phyloP scores from a whole-genome alignment of 2,113 vertebrate species.

The Galbula dea region DNA sequence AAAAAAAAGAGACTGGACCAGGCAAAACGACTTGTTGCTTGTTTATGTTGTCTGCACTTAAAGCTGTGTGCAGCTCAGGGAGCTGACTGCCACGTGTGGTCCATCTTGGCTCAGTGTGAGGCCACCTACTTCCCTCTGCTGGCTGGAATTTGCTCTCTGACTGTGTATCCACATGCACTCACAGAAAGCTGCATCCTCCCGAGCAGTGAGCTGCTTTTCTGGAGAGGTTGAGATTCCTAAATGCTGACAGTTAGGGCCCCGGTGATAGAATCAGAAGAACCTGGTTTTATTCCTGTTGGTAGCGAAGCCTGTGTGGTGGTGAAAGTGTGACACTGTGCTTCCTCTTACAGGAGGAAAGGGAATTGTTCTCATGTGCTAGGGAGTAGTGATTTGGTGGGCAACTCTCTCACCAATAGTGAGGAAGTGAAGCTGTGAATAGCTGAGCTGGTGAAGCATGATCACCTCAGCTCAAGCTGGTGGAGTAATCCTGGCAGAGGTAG shows the following conservation, averaged over 20 bases:
- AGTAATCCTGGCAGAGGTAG: background rate
- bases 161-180: fast-evolving
- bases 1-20: too few relatives aligned
- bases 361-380: background rate
- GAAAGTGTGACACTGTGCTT: background rate
- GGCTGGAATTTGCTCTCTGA: background rate
- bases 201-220: background rate
- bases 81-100: background rate
- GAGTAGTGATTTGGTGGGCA: background rate
- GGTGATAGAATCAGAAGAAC: background rate
- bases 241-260: background rate
- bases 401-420: background rate
- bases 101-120: background rate
- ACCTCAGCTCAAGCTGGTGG: background rate
- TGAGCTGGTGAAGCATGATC: background rate
- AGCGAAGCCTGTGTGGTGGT: fast-evolving
- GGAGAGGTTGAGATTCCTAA: background rate
- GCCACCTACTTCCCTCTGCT: background rate
- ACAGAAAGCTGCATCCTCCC: background rate
- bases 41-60: background rate
- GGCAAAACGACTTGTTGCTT: too few relatives aligned
- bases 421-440: background rate
- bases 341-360: background rate
- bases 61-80: fast-evolving
- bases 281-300: background rate